Percentiles rank a stretch among this genome's conserved stretches.
These are phyloP conservation scores for Cantharis flavilabris DNA, from an alignment of 2,888 invertebrate species.

Conservation along the genomic window DNA sequence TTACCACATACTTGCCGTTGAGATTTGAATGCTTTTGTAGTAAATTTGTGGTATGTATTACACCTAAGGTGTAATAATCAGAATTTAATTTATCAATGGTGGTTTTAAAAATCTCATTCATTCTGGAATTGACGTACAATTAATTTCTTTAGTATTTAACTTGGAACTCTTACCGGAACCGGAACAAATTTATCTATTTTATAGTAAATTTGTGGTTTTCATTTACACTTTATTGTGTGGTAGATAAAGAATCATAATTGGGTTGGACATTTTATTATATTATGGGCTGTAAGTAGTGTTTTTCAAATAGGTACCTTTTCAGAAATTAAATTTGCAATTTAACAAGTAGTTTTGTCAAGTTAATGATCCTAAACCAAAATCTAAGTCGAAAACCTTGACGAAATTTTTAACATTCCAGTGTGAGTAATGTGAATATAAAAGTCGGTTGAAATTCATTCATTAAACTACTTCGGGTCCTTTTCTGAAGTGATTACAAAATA, in stretches of 20 bases:
- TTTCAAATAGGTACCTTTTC: not conserved
- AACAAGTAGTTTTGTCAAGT: not conserved
- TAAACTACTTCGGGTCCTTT: not conserved
- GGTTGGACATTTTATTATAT: not conserved
- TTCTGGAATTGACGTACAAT: not conserved
- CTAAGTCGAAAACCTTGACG: not conserved
- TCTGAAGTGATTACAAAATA: conserved; percentile 4
- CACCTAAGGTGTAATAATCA: not conserved
- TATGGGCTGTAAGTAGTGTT: not conserved
- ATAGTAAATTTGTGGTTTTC: not conserved
- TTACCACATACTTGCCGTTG: not conserved
- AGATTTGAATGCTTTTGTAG: not conserved
- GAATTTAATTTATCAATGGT: not conserved
- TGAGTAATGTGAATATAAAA: conserved; percentile 15
- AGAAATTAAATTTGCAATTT: not conserved
- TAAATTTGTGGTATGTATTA: not conserved
- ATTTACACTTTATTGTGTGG: not conserved
- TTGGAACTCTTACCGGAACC: not conserved
- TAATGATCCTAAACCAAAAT: not conserved
- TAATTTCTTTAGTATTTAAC: not conserved
- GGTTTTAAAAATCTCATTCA: not conserved
- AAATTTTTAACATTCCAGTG: conserved; percentile 6
- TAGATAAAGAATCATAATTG: not conserved
- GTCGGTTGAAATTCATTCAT: conserved; percentile 6
- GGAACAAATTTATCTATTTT: not conserved